Evolutionary conservation across 2,113 vertebrate species (phyloP), one percentile per base, ranked within the genome.

Genomic region (Halcyon senegalensis): DNA sequence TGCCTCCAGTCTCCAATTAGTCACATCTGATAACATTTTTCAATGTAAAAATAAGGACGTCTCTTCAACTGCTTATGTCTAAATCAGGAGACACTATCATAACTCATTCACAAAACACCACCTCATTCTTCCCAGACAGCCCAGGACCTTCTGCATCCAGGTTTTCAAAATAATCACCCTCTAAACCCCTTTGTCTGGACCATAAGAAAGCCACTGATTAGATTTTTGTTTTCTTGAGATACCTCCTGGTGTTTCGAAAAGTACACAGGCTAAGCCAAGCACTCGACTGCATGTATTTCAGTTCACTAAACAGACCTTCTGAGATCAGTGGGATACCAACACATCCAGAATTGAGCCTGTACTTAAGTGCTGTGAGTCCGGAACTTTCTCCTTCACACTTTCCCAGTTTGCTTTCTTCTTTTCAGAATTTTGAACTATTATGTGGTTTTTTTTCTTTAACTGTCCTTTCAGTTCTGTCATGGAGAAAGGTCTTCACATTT

Each of bases 1-100:
- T 89, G 43, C 76, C 53, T 86, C 73, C 39, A 35, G 37, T 74
- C 66, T 89, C 80, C 75, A 90, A 84, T 95, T 94, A 94, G 69
- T 67, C 73, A 72, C 69, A 78, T 93, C 84, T 89, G 70, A 96
- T 87, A 93, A 9, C 1, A 43, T 66, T 88, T 91, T 74, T 74
- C 72, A 92, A 58, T 1, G 2, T 67, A 92, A 88, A 92, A 95
- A 80, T 74, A 83, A 95, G 68, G 51, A 70, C 16, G 67, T 55
- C 35, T 78, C 69, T 78, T 95, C 58, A 82, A 27, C 16, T 41
- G 60, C 58, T 73, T 66, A 12, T 73, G n/a, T 87, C 62, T 94
- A 75, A 73, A 73, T 91, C 77, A 69, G 58, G 16, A 20, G 24
- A 67, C 73, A 13, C 11, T 50, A 16, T 39, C 33, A 44, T 72